A percentile compares a stretch with the other conserved stretches of the same genome.
Evolutionary conservation across 2,888 invertebrate species (phyloP).

Genomic region (Trachelus tabidus): DNA sequence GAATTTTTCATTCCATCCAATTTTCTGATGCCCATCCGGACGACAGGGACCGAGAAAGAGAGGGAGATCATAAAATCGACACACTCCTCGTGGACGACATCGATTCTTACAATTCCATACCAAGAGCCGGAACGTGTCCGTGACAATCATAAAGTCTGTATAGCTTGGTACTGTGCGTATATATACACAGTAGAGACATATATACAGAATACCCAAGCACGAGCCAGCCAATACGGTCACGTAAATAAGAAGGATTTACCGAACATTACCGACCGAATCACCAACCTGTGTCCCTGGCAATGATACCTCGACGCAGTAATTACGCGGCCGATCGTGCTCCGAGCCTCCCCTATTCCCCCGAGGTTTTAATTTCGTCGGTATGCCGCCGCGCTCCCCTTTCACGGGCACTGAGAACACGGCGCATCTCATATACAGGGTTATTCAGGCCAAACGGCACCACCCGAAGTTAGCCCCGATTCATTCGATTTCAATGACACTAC

Average conservation of each 20-base stretch:
- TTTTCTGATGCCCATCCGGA: constrained; percentile 16
- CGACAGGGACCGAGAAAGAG: neutral
- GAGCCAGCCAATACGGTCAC: constrained; percentile 23
- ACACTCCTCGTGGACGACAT: neutral
- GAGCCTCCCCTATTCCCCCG: constrained; percentile 24
- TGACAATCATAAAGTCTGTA: neutral
- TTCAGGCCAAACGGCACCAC: neutral
- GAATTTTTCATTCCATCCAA: constrained; percentile 29
- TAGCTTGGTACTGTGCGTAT: neutral
- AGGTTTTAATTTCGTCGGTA: constrained; percentile 49
- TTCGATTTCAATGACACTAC: neutral
- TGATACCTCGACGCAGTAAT: constrained; percentile 41
- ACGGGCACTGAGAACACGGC: neutral
- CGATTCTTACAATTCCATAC: neutral
- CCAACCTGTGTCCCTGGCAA: constrained; percentile 21
- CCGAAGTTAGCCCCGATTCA: neutral
- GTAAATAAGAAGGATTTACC: constrained; percentile 41
- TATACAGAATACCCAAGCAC: neutral
- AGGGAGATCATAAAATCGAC: neutral
- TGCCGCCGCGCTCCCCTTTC: constrained; percentile 27
- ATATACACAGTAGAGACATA: neutral
- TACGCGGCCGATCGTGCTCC: constrained; percentile 27
- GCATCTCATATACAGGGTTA: neutral
- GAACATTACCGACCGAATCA: constrained; percentile 31
- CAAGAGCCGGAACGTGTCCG: neutral